Base-by-base conservation (phyloP, 2,113 vertebrate genomes). In the Jaculus jaculus region DNA sequence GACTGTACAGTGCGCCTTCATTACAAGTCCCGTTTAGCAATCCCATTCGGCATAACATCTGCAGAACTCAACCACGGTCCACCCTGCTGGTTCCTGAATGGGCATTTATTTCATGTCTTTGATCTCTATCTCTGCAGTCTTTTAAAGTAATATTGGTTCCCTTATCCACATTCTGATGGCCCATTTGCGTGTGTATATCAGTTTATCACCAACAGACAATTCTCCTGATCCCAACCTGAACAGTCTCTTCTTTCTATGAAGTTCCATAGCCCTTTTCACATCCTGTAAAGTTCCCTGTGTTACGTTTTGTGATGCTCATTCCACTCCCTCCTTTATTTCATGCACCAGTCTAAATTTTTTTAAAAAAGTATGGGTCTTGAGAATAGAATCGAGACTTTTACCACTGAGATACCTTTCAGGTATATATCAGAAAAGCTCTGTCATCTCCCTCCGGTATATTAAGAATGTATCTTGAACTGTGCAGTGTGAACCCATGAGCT, bases 201-300 rank as follows among this genome's bases (percentile, higher is more conserved):
- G 1, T n/a, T 30, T 78, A 0, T 89, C 60, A 90, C 30, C 12
- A 65, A 5, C 34, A 80, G 23, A 16, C 82, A 71, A 58, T 39
- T 65, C 78, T 84, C 12, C 9, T 26, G 74, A 80, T 72, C 69
- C 21, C 54, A 66, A n/a, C 23, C 11, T n/a, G 65, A 47, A 73
- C 30, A 81, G 26, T 68, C 1, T 12, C 21, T 87, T 66, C 12
- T 87, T 32, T 85, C 47, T 90, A 7, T 34, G 28, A 54, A 60
- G 66, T 7, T 68, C 11, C 5, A 28, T 42, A 24, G 4, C 39
- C 24, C 17, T 82, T 58, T 66, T 68, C 2, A n/a, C 16, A 69
- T 92, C 71, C 71, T 61, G 83, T 51, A 84, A 79, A 93, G 18
- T 92, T 94, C 15, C 54, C 90, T 90, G 9, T 39, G 15, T 75